phyloP scores from a whole-genome alignment of 1,140 invertebrate genomes.

The Hermetia illucens region DNA sequence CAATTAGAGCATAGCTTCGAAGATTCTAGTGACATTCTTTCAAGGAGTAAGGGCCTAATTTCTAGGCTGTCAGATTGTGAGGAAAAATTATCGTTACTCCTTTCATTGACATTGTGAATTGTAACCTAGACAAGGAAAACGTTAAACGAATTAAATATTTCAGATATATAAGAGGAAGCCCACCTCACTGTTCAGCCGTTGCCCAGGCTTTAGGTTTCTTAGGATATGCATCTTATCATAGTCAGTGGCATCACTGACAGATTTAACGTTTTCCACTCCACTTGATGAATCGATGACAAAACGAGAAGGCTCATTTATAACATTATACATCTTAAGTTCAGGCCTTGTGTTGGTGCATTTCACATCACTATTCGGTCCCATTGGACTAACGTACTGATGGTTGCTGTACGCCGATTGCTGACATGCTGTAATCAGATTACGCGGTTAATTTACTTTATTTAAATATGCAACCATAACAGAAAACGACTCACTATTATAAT shows the following conservation, averaged over 20 bases:
- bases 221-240: slow-evolving; percentile 35
- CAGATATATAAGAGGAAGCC: slow-evolving; percentile 1
- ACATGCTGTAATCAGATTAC: neutral
- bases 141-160: neutral
- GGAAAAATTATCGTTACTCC: slow-evolving; percentile 38
- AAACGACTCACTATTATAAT: neutral
- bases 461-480: neutral
- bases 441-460: neutral
- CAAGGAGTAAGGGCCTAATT: no score
- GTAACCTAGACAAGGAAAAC: slow-evolving; percentile 25
- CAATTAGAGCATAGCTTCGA: no score
- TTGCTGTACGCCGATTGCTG: neutral
- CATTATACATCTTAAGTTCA: slow-evolving; percentile 15
- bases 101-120: slow-evolving; percentile 39
- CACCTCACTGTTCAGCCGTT: slow-evolving; percentile 39
- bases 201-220: slow-evolving; percentile 35
- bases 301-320: neutral
- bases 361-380: slow-evolving; percentile 7
- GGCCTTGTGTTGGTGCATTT: slow-evolving; percentile 27
- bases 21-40: no score
- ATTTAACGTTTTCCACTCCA: slow-evolving; percentile 25
- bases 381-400: slow-evolving; percentile 1
- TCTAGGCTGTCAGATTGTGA: slow-evolving; percentile 28
- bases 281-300: slow-evolving; percentile 13
- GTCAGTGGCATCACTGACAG: slow-evolving; percentile 19